Evolutionary conservation across 2,113 vertebrate genomes (phyloP).

Genomic region (Oriolus oriolus): DNA sequence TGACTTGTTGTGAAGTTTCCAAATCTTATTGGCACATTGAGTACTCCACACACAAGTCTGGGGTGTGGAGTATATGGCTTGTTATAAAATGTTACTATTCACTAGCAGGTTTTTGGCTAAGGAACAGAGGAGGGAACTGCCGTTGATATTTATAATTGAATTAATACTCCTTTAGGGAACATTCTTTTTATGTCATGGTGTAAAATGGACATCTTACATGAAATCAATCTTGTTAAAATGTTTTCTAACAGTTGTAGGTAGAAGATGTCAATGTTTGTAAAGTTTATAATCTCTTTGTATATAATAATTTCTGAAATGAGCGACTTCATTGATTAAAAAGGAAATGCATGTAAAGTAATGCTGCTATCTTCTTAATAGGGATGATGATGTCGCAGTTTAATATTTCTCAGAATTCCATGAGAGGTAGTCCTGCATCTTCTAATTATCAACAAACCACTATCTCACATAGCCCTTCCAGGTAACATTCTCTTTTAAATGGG

Average conservation of each 20-base stretch:
- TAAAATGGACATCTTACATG: neutral
- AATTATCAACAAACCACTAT: slow-evolving; percentile 84
- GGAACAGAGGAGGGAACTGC: neutral
- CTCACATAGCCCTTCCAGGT: slow-evolving; percentile 95
- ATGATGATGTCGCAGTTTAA: slow-evolving; percentile 93
- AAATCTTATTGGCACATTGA: neutral
- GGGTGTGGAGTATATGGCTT: neutral
- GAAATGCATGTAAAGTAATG: slow-evolving; percentile 1
- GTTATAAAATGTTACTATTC: neutral
- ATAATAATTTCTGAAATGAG: neutral
- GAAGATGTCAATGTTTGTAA: neutral
- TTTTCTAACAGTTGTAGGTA: neutral
- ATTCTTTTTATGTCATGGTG: neutral
- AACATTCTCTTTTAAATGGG: slow-evolving; percentile 22
- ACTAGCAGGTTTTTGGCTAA: neutral
- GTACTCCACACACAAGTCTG: neutral
- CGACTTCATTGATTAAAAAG: neutral
- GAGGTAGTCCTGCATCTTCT: slow-evolving; percentile 92
- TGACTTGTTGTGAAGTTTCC: neutral
- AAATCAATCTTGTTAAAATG: neutral
- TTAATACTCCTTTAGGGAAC: neutral
- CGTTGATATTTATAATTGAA: neutral
- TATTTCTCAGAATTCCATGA: slow-evolving; percentile 94
- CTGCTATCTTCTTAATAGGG: slow-evolving; percentile 69
- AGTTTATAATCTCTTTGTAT: neutral